phyloP scores from a whole-genome alignment of 2,113 vertebrate genomes.

The Malaclemys terrapin region DNA sequence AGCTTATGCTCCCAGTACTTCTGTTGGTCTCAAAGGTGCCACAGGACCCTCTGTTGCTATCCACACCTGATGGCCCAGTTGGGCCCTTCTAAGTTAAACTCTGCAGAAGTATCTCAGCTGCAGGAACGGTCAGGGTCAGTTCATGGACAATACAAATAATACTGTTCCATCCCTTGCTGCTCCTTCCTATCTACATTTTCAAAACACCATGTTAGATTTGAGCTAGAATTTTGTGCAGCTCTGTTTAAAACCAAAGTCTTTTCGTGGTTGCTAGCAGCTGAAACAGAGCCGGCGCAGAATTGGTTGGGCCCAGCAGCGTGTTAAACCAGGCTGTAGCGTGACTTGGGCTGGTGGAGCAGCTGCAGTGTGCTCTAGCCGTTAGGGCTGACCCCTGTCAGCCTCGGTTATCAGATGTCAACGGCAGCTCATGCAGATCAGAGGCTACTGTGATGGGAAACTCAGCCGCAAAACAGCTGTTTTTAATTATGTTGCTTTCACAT shows the following conservation, averaged over 20 bases:
- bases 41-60: too few species aligned
- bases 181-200: not conserved
- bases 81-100: not conserved
- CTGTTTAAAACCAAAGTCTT: not conserved
- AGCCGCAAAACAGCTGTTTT: not conserved
- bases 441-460: too few species aligned
- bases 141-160: not conserved
- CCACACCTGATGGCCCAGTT: not conserved
- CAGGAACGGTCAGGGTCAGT: too few species aligned
- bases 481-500: conserved; percentile 33
- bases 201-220: not conserved
- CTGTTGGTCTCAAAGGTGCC: too few species aligned
- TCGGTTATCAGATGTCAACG: not conserved
- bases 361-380: not conserved
- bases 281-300: fast-evolving
- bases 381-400: not conserved
- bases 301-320: not conserved
- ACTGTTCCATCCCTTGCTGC: not conserved
- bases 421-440: not conserved
- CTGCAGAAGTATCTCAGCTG: too few species aligned
- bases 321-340: fast-evolving
- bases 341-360: not conserved
- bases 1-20: too few species aligned
- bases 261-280: not conserved
- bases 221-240: not conserved